Base-by-base conservation (phyloP, 2,888 invertebrate genomes). In the Drosophila silvestris region DNA sequence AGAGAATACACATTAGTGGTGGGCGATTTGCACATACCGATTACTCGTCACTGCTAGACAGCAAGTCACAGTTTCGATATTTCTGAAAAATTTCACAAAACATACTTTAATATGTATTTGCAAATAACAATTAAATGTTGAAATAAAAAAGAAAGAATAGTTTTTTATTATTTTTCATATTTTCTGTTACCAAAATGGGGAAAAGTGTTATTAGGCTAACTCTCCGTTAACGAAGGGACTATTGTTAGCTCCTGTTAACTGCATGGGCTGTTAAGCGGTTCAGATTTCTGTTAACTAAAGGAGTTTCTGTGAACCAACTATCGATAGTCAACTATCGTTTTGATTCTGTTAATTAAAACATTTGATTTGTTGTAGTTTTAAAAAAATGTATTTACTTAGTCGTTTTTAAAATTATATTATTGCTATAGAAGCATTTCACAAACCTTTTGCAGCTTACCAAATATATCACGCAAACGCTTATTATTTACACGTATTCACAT, bases 391-490 rank as follows among this genome's bases (percentile, higher is more conserved):
- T 64, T 67, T 47, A 35, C 50, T 28, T 54, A 32, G 47, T 65
- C 37, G 47, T 53, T 68, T 62, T 67, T 52, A 64, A 67, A 71
- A 52, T 54, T 82, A 79, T 44, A 58, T 52, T 59, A 63, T 41
- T 51, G 65, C 59, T 58, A 22, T 69, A 70, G 9, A 68, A 83
- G 68, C 67, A 51, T 73, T 77, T 83, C 84, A 82, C 82, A 82
- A 83, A 82, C 81, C 84, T 83, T 78, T 81, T 56, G 60, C 68
- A 76, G 41, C 80, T 82, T 79, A 75, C 53, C 53, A 74, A 70
- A 63, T 78, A 75, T 85, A 83, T 83, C 82, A 83, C 83, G 72
- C 85, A 79, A 72, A 67, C 37, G 82, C 77, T 85, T 66, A 63
- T 63, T 71, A 82, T 82, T 68, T 69, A 79, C 71, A 83, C 44